A percentile compares a stretch with the other conserved stretches of the same genome.
Conservation (phyloP, 2,888 invertebrate genomes). For the Parascotia fuliginaria region DNA sequence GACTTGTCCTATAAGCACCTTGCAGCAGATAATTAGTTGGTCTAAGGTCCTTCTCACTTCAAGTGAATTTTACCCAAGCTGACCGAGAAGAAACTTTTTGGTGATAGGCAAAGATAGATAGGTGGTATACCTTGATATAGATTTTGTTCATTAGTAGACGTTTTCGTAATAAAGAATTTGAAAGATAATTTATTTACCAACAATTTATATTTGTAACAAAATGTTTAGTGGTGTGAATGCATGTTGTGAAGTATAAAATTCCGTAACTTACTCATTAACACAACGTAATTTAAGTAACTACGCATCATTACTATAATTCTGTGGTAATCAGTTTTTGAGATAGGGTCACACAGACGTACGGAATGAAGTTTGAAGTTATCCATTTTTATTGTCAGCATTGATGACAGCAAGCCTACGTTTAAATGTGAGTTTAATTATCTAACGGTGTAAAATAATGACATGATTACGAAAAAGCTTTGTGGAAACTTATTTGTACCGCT, state of each 20-base stretch:
- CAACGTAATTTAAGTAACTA: constrained; percentile 7
- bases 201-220: too few species aligned
- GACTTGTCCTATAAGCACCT: too few species aligned
- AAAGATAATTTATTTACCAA: too few species aligned
- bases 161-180: too few species aligned
- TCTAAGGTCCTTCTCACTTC: too few species aligned
- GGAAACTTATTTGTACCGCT: not conserved
- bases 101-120: too few species aligned
- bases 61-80: too few species aligned
- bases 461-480: not conserved
- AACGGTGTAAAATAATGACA: not conserved
- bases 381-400: not conserved
- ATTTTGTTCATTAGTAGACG: too few species aligned
- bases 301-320: constrained; percentile 8
- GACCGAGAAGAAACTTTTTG: too few species aligned
- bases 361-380: not conserved
- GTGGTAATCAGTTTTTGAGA: constrained; percentile 1
- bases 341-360: not conserved
- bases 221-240: not conserved
- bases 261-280: constrained; percentile 2
- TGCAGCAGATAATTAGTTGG: too few species aligned
- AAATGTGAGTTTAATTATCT: not conserved
- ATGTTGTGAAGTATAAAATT: not conserved
- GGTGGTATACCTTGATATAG: too few species aligned
- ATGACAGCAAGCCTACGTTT: not conserved